Percentiles rank a stretch among this genome's conserved stretches.
phyloP scores from a whole-genome alignment of 2,797 vertebrate genomes.

The Pseudomugil gertrudae region DNA sequence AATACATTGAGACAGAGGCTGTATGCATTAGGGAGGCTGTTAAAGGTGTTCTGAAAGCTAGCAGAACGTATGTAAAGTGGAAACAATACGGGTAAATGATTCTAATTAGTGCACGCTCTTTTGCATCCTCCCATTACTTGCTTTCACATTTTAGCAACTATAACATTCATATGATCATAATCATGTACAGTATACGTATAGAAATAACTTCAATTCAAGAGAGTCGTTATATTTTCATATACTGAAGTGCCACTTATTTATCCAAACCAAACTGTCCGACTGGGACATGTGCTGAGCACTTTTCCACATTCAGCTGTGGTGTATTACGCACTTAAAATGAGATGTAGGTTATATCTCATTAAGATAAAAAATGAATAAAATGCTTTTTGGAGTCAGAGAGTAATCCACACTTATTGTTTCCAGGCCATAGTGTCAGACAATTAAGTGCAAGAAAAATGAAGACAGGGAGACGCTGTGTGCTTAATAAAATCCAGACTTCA shows the following conservation, averaged over 20 bases:
- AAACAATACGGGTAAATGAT: constrained; percentile 2
- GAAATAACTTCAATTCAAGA: background rate
- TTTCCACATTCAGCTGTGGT: constrained; percentile 31
- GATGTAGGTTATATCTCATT: constrained; percentile 65
- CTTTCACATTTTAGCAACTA: background rate
- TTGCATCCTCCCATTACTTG: background rate
- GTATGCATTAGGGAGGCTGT: constrained; percentile 5
- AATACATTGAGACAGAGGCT: constrained; percentile 12
- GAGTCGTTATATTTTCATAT: constrained; percentile 8
- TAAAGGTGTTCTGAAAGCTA: constrained; percentile 10
- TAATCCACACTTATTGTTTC: constrained; percentile 64
- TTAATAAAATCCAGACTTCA: constrained; percentile 59
- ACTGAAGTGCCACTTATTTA: constrained; percentile 15
- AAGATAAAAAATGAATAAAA: constrained; percentile 54
- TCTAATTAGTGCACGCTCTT: background rate
- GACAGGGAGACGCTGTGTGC: constrained; percentile 35
- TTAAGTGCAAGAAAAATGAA: constrained; percentile 62
- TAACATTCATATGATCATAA: background rate
- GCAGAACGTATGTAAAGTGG: background rate
- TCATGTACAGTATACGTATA: background rate
- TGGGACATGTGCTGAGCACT: constrained; percentile 9
- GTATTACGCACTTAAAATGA: constrained; percentile 55
- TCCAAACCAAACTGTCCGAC: constrained; percentile 4
- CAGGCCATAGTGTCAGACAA: constrained; percentile 56
- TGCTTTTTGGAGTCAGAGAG: constrained; percentile 62